These are phyloP conservation scores for Tiliqua scincoides DNA, from an alignment of 2,113 vertebrate species.

Conservation along the genomic window DNA sequence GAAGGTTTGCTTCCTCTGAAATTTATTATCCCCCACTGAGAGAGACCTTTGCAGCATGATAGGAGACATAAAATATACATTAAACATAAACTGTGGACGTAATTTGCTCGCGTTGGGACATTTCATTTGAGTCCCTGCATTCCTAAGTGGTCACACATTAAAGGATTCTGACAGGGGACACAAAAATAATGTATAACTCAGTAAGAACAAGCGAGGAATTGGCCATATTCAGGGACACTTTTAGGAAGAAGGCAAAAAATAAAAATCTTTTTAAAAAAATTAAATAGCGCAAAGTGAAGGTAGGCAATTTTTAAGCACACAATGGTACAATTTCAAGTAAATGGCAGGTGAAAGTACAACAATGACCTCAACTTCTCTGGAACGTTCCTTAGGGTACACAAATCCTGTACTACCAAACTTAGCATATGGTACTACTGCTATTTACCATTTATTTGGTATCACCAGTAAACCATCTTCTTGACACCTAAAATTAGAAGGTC, in stretches of 20 bases:
- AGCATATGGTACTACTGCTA: neutral
- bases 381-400: neutral
- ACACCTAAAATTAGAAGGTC: neutral
- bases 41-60: slow-evolving; percentile 19
- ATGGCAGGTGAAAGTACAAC: neutral
- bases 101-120: neutral
- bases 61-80: accelerated
- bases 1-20: slow-evolving; percentile 34
- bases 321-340: neutral
- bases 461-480: neutral
- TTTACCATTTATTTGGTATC: neutral
- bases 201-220: neutral
- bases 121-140: neutral
- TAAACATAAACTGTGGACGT: neutral
- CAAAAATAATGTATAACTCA: neutral
- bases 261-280: no score
- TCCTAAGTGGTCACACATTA: accelerated
- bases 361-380: neutral
- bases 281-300: neutral
- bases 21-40: slow-evolving; percentile 26
- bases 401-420: neutral
- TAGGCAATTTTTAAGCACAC: neutral
- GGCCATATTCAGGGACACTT: accelerated
- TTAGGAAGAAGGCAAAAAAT: neutral
- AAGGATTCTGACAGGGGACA: neutral